Evolutionary conservation across 64 coral and sea anemone species (phyloP).

Genomic region (Actinia tenebrosa): DNA sequence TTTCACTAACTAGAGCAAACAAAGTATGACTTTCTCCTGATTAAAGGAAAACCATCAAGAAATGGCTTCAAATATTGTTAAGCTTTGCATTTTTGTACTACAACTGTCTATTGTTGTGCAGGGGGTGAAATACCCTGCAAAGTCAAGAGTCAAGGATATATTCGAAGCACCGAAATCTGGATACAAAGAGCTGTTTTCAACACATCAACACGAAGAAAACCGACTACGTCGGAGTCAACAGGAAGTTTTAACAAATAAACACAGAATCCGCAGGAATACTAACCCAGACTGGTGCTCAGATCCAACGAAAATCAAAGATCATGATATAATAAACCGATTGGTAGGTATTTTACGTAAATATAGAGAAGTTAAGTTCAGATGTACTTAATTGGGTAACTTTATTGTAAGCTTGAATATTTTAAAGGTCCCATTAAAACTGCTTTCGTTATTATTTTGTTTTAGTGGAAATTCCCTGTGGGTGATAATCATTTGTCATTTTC

Average conservation of each 20-base stretch:
- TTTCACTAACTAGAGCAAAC: neutral
- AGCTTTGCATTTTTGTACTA: neutral
- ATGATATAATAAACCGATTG: neutral
- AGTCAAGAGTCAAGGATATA: neutral
- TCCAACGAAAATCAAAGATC: neutral
- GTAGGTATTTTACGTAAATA: neutral
- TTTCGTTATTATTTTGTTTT: neutral
- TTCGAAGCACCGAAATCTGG: neutral
- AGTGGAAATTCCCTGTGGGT: slow-evolving; percentile 36
- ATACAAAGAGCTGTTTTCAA: neutral
- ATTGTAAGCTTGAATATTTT: neutral
- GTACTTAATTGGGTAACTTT: neutral
- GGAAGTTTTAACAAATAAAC: neutral
- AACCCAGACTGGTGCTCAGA: neutral
- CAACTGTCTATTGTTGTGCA: neutral
- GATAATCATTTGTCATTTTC: slow-evolving; percentile 42
- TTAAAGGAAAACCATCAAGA: neutral
- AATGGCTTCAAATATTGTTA: neutral
- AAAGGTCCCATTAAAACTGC: neutral
- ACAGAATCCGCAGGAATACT: neutral
- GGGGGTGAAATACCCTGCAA: neutral
- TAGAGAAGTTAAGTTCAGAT: neutral
- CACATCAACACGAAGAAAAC: neutral
- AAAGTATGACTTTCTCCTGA: neutral
- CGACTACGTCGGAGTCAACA: neutral